Base-by-base conservation (phyloP, 2,113 vertebrate genomes). In the Garra rufa region DNA sequence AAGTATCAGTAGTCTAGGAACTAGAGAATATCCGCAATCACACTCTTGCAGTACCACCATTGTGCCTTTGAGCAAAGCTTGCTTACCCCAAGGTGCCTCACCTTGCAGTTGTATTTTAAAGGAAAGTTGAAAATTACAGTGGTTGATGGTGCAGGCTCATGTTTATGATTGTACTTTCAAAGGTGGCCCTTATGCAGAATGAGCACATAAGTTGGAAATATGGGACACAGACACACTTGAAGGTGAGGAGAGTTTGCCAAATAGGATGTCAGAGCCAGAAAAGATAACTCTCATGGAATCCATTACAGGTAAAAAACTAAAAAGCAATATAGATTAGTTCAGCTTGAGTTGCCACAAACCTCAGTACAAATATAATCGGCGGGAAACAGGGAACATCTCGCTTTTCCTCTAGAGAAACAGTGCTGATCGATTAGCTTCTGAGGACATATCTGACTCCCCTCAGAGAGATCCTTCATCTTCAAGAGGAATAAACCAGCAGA, bases 241-340 rank as follows among this genome's bases (percentile, higher is more conserved):
- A 65, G 41, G 26, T 61, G 63, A 4, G n/a, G 10, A 24, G 34
- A 84, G 19, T 55, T 43, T 34, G 30, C 63, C 21, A 77, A 21
- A 75, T 21, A 78, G 81, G 82, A 50, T 85, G 88, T 59, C 26
- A 83, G 83, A 83, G 79, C 85, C 81, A 84, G 81, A 83, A 79
- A 83, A 78, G 65, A 78, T 83, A 80, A 81, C 87, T 59, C 83
- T 85, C 84, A 82, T 44, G 76, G 86, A 84, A 89, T 88, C 86
- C 85, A 88, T 87, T 43, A 7, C 63, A 90, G 89, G 86, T 85
- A 79, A 30, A 77, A 84, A 86, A 87, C 90, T 34, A 81, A 83
- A 55, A 46, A 24, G 71, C 73, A 48, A 86, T 87, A 79, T 80
- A 34, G 85, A 86, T 91, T 84, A 89, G 85, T 87, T 88, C 83